Evolutionary conservation across 1,140 invertebrate species (phyloP).

Genomic region (Pteromalus puparum): DNA sequence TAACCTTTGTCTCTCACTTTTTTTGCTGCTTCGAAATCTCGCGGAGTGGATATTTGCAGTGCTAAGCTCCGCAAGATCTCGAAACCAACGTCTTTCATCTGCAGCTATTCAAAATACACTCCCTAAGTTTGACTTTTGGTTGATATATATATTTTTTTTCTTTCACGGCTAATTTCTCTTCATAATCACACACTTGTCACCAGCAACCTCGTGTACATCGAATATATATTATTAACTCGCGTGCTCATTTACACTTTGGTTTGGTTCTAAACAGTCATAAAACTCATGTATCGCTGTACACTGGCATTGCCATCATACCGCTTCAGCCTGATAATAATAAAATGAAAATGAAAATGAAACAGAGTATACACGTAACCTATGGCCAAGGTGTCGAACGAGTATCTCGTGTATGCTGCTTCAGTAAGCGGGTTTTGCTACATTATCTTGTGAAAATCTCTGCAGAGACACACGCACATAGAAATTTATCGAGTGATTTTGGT

Average conservation of each 20-base stretch:
- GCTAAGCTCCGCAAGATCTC: slow-evolving; percentile 1
- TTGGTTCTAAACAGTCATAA: neutral
- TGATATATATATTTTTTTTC: neutral
- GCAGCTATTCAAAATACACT: neutral
- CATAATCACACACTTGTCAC: too few relatives aligned
- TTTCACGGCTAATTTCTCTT: too few relatives aligned
- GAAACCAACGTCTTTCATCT: neutral
- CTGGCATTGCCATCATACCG: too few relatives aligned
- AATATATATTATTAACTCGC: neutral
- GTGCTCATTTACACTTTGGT: neutral
- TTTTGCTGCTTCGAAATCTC: slow-evolving; percentile 18
- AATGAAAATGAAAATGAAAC: too few relatives aligned
- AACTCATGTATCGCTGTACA: neutral
- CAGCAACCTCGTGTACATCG: too few relatives aligned
- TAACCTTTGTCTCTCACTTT: neutral
- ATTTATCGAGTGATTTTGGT: too few relatives aligned
- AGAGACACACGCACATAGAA: too few relatives aligned
- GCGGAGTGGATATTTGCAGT: neutral
- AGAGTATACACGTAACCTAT: neutral
- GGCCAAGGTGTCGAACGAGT: slow-evolving; percentile 6
- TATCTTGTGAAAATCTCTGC: too few relatives aligned
- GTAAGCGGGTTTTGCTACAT: too few relatives aligned
- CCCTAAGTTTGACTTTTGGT: neutral
- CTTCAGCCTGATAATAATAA: too few relatives aligned
- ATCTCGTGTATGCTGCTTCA: too few relatives aligned